phyloP scores from a whole-genome alignment of 1,140 invertebrate genomes.

The Thalassaphorura encarpata region DNA sequence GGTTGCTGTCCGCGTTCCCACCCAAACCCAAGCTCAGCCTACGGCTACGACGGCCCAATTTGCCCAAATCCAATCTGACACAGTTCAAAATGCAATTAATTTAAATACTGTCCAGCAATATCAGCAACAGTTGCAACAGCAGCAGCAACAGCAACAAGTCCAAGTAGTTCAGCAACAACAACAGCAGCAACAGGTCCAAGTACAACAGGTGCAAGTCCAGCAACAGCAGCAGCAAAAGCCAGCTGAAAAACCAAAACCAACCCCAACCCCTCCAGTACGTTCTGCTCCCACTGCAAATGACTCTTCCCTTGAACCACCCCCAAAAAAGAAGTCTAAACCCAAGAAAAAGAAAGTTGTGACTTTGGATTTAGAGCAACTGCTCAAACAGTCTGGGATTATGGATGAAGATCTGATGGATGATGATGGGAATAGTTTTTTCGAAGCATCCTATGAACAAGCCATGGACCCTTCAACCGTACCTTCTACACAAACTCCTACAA shows the following conservation, averaged over 20 bases:
- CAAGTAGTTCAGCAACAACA: background rate
- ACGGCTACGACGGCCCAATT: too few relatives aligned
- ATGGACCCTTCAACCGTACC: too few relatives aligned
- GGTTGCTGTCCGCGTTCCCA: constrained; percentile 18
- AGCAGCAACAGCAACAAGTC: constrained; percentile 11
- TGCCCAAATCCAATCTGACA: too few relatives aligned
- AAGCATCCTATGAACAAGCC: background rate
- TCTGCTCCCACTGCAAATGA: background rate
- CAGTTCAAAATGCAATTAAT: too few relatives aligned
- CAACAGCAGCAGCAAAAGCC: background rate
- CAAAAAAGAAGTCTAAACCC: constrained; percentile 20
- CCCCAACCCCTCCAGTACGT: background rate
- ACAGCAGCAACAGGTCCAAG: background rate
- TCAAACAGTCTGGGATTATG: constrained; percentile 29
- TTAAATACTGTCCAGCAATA: too few relatives aligned
- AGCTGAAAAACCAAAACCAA: background rate
- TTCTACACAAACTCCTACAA: background rate
- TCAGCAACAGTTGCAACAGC: too few relatives aligned
- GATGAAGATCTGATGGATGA: constrained; percentile 29
- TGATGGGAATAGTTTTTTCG: constrained; percentile 21
- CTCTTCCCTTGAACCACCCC: constrained; percentile 7
- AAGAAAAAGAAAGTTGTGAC: constrained; percentile 28
- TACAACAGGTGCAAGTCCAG: background rate
- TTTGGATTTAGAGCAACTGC: constrained; percentile 24
- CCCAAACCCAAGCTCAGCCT: background rate